Evolutionary conservation across 2,797 vertebrate species (phyloP).

Genomic region (Oryzias dopingdopingensis): DNA sequence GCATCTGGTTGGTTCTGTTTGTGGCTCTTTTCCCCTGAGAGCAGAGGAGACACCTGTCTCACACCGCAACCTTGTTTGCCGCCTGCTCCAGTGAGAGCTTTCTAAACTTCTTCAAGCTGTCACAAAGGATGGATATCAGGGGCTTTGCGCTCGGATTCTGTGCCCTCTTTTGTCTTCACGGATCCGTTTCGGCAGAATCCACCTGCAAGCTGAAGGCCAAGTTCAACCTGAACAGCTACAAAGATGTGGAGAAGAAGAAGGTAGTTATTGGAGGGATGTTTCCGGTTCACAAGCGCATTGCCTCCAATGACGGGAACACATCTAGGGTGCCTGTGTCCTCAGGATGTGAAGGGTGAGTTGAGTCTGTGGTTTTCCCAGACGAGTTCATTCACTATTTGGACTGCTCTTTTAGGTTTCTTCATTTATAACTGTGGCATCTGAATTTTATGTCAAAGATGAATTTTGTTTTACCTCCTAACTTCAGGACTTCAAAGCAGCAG

Average conservation of each 20-base stretch:
- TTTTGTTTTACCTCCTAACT: background rate
- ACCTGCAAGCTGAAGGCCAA: constrained; percentile 84
- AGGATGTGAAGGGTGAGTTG: constrained; percentile 82
- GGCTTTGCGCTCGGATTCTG: constrained; percentile 66
- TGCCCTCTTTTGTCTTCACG: constrained; percentile 36
- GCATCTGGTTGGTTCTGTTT: constrained; percentile 20
- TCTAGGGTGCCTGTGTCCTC: constrained; percentile 76
- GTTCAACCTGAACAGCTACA: constrained; percentile 84
- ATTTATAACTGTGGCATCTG: too few relatives aligned
- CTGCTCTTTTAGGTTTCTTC: background rate
- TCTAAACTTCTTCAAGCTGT: constrained; percentile 17
- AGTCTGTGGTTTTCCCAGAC: background rate
- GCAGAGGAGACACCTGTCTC: constrained; percentile 57
- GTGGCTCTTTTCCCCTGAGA: constrained; percentile 58
- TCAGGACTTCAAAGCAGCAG: constrained; percentile 14
- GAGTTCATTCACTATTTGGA: background rate
- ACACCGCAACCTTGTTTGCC: constrained; percentile 26
- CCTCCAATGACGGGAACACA: constrained; percentile 72
- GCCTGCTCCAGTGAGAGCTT: constrained; percentile 28
- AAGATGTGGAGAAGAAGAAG: constrained; percentile 78
- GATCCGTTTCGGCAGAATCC: constrained; percentile 42
- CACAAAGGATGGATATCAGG: constrained; percentile 58
- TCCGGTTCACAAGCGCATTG: constrained; percentile 78
- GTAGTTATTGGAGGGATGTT: constrained; percentile 85
- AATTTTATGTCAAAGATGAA: background rate